Conservation (phyloP, 1,140 invertebrate genomes). For the Semibalanus balanoides region DNA sequence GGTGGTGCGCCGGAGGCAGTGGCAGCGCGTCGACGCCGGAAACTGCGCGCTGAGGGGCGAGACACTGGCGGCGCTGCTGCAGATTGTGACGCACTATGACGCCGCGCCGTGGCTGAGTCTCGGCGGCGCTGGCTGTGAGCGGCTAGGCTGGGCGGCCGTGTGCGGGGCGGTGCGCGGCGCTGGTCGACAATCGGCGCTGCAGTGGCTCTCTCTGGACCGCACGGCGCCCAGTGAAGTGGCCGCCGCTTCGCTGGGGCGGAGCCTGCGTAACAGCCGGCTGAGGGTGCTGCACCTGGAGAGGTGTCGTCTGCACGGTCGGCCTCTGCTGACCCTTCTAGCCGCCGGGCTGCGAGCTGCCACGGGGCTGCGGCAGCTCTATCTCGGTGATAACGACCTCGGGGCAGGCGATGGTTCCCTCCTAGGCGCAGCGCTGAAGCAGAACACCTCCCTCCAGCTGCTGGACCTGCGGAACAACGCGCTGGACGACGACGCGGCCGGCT, state of each 20-base stretch:
- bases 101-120: background rate
- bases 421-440: constrained; percentile 48
- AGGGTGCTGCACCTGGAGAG: background rate
- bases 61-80: background rate
- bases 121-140: no score
- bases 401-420: constrained; percentile 61
- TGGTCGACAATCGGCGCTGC: background rate
- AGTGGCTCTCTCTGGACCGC: background rate
- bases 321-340: background rate
- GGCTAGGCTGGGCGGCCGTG: background rate
- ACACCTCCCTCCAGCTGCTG: constrained; percentile 54
- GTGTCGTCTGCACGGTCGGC: background rate
- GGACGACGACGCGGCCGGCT: constrained; percentile 52
- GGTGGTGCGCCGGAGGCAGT: background rate
- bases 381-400: constrained; percentile 64
- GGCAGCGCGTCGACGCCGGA: background rate
- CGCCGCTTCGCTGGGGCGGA: background rate
- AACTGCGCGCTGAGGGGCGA: background rate
- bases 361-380: constrained; percentile 57
- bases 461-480: constrained; percentile 62
- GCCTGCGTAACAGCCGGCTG: background rate
- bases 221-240: background rate
- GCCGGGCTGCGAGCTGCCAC: constrained; percentile 61
- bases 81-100: background rate
- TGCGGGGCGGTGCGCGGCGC: background rate